Conservation (phyloP, 2,113 vertebrate species). For the Burhinus oedicnemus region DNA sequence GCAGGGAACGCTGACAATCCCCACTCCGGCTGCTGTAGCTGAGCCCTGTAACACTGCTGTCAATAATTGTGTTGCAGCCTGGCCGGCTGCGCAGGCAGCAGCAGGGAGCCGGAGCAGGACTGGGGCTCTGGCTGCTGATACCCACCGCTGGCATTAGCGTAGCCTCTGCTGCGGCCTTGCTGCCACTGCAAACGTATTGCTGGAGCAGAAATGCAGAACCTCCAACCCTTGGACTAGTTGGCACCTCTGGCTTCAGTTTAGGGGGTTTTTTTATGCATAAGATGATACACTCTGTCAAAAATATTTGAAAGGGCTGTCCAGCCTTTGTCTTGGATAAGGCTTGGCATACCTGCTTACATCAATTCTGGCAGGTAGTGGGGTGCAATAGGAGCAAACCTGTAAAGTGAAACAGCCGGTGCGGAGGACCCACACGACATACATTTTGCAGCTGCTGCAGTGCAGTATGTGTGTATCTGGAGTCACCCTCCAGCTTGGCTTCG, state of each 20-base stretch:
- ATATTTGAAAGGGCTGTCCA: background rate
- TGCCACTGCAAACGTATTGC: background rate
- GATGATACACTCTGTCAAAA: background rate
- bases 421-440: background rate
- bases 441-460: background rate
- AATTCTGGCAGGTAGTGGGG: background rate
- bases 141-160: background rate
- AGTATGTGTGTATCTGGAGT: background rate
- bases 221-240: background rate
- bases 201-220: background rate
- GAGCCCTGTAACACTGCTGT: no score
- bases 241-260: background rate
- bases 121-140: background rate
- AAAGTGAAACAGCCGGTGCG: no score
- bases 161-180: background rate
- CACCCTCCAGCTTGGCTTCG: background rate
- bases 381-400: background rate
- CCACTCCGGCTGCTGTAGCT: no score
- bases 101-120: background rate
- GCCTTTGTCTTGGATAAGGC: background rate
- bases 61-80: accelerated
- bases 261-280: background rate
- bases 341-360: background rate
- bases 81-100: background rate
- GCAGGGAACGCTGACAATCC: background rate